phyloP scores from a whole-genome alignment of 2,888 invertebrate genomes.

The Aricia artaxerxes region DNA sequence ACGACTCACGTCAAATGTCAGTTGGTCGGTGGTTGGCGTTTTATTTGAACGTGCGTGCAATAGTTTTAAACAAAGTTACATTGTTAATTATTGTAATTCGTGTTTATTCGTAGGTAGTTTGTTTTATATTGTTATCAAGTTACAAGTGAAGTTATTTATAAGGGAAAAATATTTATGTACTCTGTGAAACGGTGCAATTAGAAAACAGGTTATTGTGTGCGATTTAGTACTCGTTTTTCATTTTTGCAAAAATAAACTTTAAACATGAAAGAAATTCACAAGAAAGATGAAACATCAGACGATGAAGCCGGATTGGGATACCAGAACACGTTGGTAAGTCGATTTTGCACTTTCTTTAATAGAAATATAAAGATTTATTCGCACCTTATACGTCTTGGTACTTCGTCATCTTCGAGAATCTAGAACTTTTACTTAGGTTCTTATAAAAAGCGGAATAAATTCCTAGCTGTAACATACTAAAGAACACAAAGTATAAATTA shows the following conservation, averaged over 20 bases:
- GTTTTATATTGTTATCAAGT: not conserved
- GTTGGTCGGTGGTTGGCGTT: conserved; percentile 67
- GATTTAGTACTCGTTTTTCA: conserved; percentile 59
- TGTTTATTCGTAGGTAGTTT: not conserved
- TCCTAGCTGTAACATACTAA: not conserved
- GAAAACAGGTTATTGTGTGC: conserved; percentile 39
- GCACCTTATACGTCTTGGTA: not conserved
- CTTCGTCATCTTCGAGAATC: not conserved
- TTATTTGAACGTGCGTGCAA: conserved; percentile 61
- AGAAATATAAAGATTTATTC: not conserved
- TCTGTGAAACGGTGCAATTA: not conserved
- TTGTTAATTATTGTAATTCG: not conserved
- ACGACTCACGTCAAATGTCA: conserved; percentile 49
- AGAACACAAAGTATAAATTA: not conserved
- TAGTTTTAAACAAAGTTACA: conserved; percentile 45
- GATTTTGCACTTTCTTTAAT: conserved; percentile 46
- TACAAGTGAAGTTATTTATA: conserved; percentile 52
- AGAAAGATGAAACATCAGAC: conserved; percentile 74
- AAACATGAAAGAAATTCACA: conserved; percentile 63
- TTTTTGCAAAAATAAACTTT: conserved; percentile 54
- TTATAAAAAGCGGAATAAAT: not conserved
- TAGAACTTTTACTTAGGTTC: conserved; percentile 8
- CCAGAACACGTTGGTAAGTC: conserved; percentile 85
- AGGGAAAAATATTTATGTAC: not conserved
- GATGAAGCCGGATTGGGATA: conserved; percentile 85